Base-by-base conservation (phyloP, 2,797 vertebrate species). In the Sorex maritimensis region DNA sequence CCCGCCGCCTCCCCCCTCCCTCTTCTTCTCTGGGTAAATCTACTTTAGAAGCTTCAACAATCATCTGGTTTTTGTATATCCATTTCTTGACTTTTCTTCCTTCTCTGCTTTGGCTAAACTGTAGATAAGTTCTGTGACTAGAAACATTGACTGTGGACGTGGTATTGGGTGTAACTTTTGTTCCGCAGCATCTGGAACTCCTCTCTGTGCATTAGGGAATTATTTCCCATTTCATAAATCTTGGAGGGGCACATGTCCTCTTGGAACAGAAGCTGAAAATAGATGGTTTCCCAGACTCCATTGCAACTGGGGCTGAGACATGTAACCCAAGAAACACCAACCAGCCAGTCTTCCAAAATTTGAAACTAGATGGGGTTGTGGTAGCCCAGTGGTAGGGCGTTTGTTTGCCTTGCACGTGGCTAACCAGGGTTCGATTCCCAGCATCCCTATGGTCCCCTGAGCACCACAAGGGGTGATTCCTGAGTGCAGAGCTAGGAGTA, bases 261-360 rank as follows among this genome's bases (percentile, higher is more conserved):
- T 69, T 23, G 3, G 2, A 69, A 63, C 14, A 77, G 89, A 92
- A 83, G 21, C 79, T 78, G 74, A 63, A 55, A 81, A 87, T 92
- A 91, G 65, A 90, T 89, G 89, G 69, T 68, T 92, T 92, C 79
- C 61, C 89, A 79, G 84, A 86, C 19, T 38, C 24, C 87, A 93
- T n/a, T 92, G 71, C 81, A 91, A 84, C 72, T 92, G 72, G 84
- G 46, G 0, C n/a, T 86, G 89, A 91, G 58, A 65, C 77, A 2
- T 34, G 15, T 55, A 77, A 75, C 19, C 5, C 44, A 82, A 80
- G 65, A 21, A 14, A 84, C 44, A 52, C 21, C 68, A 90, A 75
- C 52, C 86, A 84, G 5, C 19, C 15, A 38, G 17, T 71, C 5
- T 21, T 77, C 28, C 84, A 83, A 86, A 82, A 88, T 79, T 88